Conservation (phyloP, 2,888 invertebrate species). For the Peribatodes rhomboidaria region DNA sequence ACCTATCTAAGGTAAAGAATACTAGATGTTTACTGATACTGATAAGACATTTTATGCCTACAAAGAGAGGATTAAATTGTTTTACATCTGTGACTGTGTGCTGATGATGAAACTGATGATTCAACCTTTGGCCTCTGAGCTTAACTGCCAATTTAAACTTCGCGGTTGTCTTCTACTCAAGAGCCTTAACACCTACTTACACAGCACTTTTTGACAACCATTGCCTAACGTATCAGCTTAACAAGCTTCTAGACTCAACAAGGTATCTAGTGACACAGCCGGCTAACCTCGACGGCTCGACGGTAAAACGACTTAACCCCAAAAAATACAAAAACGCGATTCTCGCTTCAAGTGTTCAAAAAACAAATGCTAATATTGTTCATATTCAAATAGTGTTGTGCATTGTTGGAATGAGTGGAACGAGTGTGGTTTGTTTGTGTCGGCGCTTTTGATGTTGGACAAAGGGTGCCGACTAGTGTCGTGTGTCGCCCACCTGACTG, state of each 20-base stretch:
- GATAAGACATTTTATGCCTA: too few species aligned
- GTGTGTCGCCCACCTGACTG: conserved; percentile 83
- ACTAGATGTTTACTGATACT: too few species aligned
- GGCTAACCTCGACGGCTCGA: conserved; percentile 48
- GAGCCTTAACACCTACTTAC: conserved; percentile 36
- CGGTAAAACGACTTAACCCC: conserved; percentile 48
- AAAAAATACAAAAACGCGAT: conserved; percentile 26
- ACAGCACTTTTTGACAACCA: conserved; percentile 59
- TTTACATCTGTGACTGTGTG: neutral
- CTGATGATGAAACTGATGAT: conserved; percentile 1
- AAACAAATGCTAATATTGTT: conserved; percentile 38
- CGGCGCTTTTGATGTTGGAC: conserved; percentile 79
- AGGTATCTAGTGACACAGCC: conserved; percentile 74
- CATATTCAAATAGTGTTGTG: conserved; percentile 39
- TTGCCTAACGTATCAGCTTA: conserved; percentile 62
- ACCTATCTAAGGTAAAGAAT: too few species aligned
- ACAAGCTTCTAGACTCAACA: conserved; percentile 77
- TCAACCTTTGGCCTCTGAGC: conserved; percentile 7
- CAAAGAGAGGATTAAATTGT: too few species aligned
- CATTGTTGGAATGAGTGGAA: conserved; percentile 45
- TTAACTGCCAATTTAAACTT: conserved; percentile 7
- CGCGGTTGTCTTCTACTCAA: conserved; percentile 12
- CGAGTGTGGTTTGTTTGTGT: conserved; percentile 67
- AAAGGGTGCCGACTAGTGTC: conserved; percentile 83
- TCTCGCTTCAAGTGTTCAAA: conserved; percentile 10